Evolutionary conservation across 2,113 vertebrate species (phyloP), one percentile per base, ranked within the genome.

Genomic region (Crotalus viridis): DNA sequence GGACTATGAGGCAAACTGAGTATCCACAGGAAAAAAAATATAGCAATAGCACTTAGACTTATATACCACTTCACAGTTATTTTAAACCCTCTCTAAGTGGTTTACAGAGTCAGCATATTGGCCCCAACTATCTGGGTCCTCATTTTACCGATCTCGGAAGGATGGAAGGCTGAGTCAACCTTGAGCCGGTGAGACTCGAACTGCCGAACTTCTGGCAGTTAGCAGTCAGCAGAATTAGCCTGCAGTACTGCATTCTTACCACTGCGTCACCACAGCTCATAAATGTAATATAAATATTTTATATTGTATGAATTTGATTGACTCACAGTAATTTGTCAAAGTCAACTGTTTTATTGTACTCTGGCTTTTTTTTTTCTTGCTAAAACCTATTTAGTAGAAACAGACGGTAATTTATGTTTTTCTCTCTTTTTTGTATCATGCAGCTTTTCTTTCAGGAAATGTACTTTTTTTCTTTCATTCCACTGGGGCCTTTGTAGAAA

Each of bases 401-500:
- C n/a, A 59, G 6, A 46, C 1, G 43, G 22, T 61, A 74, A 74
- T 74, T 51, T 33, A 55, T 61, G 54, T 5, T 21, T 57, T 56
- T 57, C 13, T 54, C 6, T 57, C 6, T 59, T 52, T 92, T 90
- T 43, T 55, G 48, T 48, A 74, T 17, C 33, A 8, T 39, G 69
- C 89, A 92, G 59, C 59, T 74, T 69, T 88, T 28, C 91, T 88
- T 46, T 92, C 51, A 92, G 55, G 33, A 92, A 17, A 90, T 64
- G 12, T 89, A 12, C 21, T 28, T 22, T 43, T n/a, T 28, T 15
- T 43, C 22, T 9, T 48, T 46, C 86, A 46, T 92, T 92, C 91
- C 33, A 56, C 61, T n/a, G 52, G 88, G 24, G 52, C 33, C 61
- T 92, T 92, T 92, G 87, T 89, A 48, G 69, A 92, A 89, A 92